Evolutionary conservation across 2,113 vertebrate genomes (phyloP).

Genomic region (Thalassarche chlororhynchos): DNA sequence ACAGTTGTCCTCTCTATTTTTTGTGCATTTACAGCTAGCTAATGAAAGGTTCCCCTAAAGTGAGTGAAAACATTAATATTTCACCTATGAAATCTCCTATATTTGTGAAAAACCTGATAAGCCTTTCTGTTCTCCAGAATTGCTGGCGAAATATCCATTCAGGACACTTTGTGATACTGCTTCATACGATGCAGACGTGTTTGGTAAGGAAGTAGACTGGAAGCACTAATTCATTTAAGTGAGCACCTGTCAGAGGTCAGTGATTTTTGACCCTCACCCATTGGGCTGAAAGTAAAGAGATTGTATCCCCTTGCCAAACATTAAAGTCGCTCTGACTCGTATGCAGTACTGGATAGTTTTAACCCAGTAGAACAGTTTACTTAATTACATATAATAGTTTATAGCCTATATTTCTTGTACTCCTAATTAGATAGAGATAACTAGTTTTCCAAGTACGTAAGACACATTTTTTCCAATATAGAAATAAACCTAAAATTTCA

Average conservation of each 20-base stretch:
- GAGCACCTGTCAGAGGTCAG: not conserved
- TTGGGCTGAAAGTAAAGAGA: not conserved
- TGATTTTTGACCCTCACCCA: not conserved
- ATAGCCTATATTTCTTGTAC: not conserved
- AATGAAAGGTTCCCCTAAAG: not conserved
- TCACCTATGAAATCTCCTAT: not conserved
- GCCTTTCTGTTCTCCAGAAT: not conserved
- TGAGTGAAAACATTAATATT: not conserved
- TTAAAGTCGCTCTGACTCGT: fast-evolving
- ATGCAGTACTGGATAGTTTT: not conserved
- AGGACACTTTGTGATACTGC: not conserved
- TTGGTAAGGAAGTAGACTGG: not conserved
- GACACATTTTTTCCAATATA: not conserved
- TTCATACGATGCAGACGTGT: fast-evolving
- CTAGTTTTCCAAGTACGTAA: not conserved
- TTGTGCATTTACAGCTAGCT: not conserved
- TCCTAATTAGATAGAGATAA: not conserved
- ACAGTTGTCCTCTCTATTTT: not conserved
- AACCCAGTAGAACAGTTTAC: not conserved
- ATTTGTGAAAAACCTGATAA: not conserved
- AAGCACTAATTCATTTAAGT: not conserved
- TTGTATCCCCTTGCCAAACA: not conserved
- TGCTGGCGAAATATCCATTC: not conserved
- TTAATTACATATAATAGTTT: not conserved
- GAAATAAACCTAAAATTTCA: not conserved